Evolutionary conservation across 2,888 invertebrate species (phyloP), one percentile per base, ranked within the genome.

Genomic region (Sclerodermus sp.): DNA sequence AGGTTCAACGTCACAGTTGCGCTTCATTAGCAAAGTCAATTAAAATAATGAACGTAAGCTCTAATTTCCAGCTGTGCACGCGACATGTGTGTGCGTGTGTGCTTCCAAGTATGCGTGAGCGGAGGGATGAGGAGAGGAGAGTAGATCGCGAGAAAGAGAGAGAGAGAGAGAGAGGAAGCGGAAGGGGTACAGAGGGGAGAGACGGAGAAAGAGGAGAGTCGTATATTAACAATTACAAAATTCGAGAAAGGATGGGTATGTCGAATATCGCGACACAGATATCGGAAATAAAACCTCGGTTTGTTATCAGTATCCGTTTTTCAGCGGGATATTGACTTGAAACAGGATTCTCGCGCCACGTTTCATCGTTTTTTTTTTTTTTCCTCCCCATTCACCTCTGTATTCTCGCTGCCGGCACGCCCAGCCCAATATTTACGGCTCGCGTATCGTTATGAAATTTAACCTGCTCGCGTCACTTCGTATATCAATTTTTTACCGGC

Each of bases 1-100:
- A 10, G 49, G 38, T 36, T 30, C 55, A 36, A 39, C 55, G 38
- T 57, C 55, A 57, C 59, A 53, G 53, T 50, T 47, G 53, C 45
- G 59, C 60, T 51, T 59, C 57, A 59, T 60, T 59, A 57, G 59
- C 53, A 57, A 57, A 59, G 59, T 57, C 59, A 59, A 60, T 57
- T 60, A 60, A 59, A 60, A 59, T 60, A 56, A 60, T 60, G 59
- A 57, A 57, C 59, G 51, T 47, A 53, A 57, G 51, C 57, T 57
- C 51, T 57, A 57, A 60, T 60, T 60, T 51, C 52, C 45, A 32
- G 49, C 31, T 45, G 52, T 42, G 47, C 46, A 49, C n/a, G 34
- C 12, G 34, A 8, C 8, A 23, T 8, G 23, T 3, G 23, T 23
- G 23, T 23, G 23, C 23, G n/a, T n/a, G n/a, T n/a, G n/a, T n/a